A percentile compares a stretch with the other conserved stretches of the same genome.
Evolutionary conservation across 35 echinoderm and acorn worm species (phyloP).

Genomic region (Ptychodera flava): DNA sequence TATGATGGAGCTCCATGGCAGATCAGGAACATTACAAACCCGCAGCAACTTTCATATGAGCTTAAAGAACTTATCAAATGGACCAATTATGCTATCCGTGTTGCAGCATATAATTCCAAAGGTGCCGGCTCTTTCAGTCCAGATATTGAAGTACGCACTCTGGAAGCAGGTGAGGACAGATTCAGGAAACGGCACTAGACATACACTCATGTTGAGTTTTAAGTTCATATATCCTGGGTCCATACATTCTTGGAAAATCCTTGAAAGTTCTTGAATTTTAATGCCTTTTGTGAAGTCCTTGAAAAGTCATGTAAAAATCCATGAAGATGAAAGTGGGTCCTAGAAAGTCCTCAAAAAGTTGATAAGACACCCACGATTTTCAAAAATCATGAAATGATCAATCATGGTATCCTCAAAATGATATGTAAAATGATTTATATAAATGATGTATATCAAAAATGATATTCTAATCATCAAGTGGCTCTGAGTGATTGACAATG

Average conservation of each 20-base stretch:
- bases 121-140: conserved; percentile 64
- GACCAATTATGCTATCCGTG: conserved; percentile 71
- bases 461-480: no score
- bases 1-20: conserved; percentile 24
- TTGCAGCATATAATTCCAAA: conserved; percentile 75
- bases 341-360: no score
- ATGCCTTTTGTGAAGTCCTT: no score
- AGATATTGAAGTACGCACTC: conserved; percentile 46
- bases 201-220: background rate
- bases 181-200: no score
- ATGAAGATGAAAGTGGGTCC: no score
- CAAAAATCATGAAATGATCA: no score
- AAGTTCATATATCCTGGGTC: background rate
- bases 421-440: no score
- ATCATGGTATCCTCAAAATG: no score
- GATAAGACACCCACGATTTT: no score
- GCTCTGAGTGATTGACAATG: no score
- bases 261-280: conserved; percentile 4
- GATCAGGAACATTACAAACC: conserved; percentile 48
- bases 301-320: no score
- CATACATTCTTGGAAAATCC: background rate
- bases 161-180: conserved; percentile 68
- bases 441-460: no score
- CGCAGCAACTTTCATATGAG: conserved; percentile 53
- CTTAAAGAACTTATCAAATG: conserved; percentile 62